A percentile compares a stretch with the other conserved stretches of the same genome.
Conservation (phyloP, 1,140 invertebrate genomes). For the Drosophila arawakana region DNA sequence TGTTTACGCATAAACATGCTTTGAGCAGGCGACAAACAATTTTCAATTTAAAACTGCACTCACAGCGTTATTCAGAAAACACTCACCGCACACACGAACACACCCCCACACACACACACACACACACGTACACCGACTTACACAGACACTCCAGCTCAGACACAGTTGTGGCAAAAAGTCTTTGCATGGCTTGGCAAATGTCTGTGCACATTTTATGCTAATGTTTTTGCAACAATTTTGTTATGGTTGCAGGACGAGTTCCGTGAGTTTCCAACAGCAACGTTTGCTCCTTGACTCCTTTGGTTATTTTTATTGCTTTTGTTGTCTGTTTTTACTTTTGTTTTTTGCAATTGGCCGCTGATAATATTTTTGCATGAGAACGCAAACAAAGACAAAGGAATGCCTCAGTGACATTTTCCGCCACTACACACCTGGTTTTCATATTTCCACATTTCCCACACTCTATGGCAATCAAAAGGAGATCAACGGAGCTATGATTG, state of each 20-base stretch:
- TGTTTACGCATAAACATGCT: slow-evolving; percentile 35
- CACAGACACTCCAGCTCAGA: slow-evolving; percentile 3
- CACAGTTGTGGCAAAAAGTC: slow-evolving; percentile 48
- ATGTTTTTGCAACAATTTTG: slow-evolving; percentile 66
- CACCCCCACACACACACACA: neutral
- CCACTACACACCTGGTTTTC: neutral
- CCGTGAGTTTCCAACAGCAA: slow-evolving; percentile 9
- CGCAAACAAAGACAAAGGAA: slow-evolving; percentile 26
- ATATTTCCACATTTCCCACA: neutral
- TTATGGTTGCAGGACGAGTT: slow-evolving; percentile 37
- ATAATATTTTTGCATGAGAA: slow-evolving; percentile 24
- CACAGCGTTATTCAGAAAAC: slow-evolving; percentile 51
- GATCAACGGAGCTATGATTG: slow-evolving; percentile 35
- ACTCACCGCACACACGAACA: slow-evolving; percentile 19
- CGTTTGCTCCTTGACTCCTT: slow-evolving; percentile 6
- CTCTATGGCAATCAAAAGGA: slow-evolving; percentile 49
- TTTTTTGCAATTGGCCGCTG: slow-evolving; percentile 28
- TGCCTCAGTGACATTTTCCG: neutral
- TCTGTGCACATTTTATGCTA: slow-evolving; percentile 60
- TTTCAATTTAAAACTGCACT: slow-evolving; percentile 62
- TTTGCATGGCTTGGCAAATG: slow-evolving; percentile 42
- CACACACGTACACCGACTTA: slow-evolving; percentile 5
- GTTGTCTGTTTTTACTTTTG: slow-evolving; percentile 20
- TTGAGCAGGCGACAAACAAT: slow-evolving; percentile 31
- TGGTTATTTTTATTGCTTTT: slow-evolving; percentile 8